Conservation (phyloP, 2,888 invertebrate species). For the Rosalia funebris region DNA sequence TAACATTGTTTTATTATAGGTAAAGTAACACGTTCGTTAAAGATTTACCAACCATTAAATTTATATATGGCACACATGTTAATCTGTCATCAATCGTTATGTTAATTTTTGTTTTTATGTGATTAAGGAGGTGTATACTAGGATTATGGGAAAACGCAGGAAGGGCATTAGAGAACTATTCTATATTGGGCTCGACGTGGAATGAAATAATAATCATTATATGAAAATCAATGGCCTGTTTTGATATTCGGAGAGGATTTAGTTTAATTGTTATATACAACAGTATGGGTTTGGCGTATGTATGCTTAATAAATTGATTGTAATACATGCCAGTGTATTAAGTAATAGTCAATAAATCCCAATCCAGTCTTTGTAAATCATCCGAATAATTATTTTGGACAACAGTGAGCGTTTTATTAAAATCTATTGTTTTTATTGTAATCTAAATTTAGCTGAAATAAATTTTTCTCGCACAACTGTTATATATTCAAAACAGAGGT, state of each 20-base stretch:
- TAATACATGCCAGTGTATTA: not conserved
- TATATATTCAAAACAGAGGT: not conserved
- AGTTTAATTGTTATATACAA: not conserved
- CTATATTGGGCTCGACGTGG: too few relatives aligned
- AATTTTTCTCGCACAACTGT: not conserved
- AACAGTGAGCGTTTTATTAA: not conserved
- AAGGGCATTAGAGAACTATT: too few relatives aligned
- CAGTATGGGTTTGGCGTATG: not conserved
- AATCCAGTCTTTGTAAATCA: not conserved
- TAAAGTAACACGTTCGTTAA: too few relatives aligned
- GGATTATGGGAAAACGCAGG: too few relatives aligned
- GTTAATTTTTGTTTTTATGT: too few relatives aligned
- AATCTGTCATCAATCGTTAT: too few relatives aligned
- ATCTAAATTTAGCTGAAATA: not conserved
- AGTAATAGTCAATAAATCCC: constrained; percentile 1
- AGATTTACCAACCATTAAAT: too few relatives aligned
- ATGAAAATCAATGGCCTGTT: not conserved
- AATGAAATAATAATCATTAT: not conserved
- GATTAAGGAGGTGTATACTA: too few relatives aligned
- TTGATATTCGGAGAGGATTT: not conserved
- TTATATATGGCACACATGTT: too few relatives aligned
- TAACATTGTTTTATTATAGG: too few relatives aligned
- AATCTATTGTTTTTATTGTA: not conserved
- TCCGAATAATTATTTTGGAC: not conserved
- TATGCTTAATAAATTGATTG: not conserved